Evolutionary conservation across 1,140 invertebrate species (phyloP).

Genomic region (Proales similis): DNA sequence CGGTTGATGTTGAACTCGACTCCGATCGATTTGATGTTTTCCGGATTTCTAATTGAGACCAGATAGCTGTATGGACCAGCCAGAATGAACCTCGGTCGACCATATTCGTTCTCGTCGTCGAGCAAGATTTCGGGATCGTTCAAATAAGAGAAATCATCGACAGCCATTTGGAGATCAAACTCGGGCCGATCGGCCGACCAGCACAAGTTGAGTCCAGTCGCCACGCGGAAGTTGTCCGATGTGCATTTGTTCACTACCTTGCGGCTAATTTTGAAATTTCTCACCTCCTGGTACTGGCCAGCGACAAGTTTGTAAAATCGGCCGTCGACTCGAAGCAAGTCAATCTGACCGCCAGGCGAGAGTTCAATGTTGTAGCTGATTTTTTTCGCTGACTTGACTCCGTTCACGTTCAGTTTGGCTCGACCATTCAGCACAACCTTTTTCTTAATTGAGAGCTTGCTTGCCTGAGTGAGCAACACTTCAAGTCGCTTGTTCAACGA

Average conservation of each 20-base stretch:
- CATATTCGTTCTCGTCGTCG: constrained; percentile 15
- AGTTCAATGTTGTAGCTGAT: constrained; percentile 19
- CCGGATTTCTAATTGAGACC: constrained; percentile 28
- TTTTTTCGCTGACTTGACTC: constrained; percentile 1
- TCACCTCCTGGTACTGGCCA: constrained; percentile 22
- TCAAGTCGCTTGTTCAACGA: constrained; percentile 33
- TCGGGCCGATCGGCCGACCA: constrained; percentile 4
- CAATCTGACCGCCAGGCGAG: constrained; percentile 17
- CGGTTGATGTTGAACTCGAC: constrained; percentile 1
- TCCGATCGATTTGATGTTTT: constrained; percentile 6
- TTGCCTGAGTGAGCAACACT: constrained; percentile 20
- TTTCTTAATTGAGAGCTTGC: constrained; percentile 23
- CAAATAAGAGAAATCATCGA: too few relatives aligned
- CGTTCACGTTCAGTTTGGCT: constrained; percentile 19
- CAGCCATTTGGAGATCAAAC: not conserved
- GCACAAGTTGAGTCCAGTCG: constrained; percentile 15
- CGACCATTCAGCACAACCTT: constrained; percentile 18
- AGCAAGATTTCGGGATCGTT: constrained; percentile 7
- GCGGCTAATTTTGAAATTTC: constrained; percentile 5
- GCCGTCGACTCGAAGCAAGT: constrained; percentile 17
- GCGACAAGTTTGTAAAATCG: constrained; percentile 28
- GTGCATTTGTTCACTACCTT: constrained; percentile 1
- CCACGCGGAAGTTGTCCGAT: constrained; percentile 10
- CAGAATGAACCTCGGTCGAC: constrained; percentile 10
- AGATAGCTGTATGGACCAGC: constrained; percentile 26